Percentiles rank a stretch among this genome's conserved stretches.
Evolutionary conservation across 2,797 vertebrate genomes (phyloP).

Genomic region (Hipposideros larvatus): DNA sequence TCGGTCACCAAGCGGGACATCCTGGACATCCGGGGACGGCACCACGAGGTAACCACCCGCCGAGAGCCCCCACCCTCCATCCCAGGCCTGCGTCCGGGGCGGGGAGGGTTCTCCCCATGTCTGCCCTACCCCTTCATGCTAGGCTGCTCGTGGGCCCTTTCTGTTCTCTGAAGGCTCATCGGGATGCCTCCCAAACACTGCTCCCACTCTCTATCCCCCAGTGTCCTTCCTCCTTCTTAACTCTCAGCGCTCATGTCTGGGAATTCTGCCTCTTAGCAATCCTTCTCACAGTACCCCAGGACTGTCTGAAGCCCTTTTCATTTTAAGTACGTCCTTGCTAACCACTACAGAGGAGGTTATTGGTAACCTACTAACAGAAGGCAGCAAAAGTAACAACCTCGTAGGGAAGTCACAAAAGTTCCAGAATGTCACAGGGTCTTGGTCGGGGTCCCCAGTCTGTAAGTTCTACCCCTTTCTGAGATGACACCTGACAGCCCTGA

Average conservation of each 20-base stretch:
- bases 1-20: constrained; percentile 96
- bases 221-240: background rate
- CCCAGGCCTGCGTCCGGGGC: accelerated
- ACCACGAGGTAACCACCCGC: constrained; percentile 91
- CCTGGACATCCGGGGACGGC: constrained; percentile 93
- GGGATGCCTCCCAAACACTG: background rate
- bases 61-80: background rate
- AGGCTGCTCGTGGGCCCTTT: background rate
- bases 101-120: background rate
- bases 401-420: accelerated
- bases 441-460: background rate
- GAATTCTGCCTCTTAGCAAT: accelerated
- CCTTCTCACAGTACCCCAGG: background rate
- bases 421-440: background rate
- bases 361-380: background rate
- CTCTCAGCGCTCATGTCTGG: background rate
- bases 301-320: background rate
- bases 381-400: no score
- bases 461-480: background rate
- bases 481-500: no score
- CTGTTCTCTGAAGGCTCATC: accelerated
- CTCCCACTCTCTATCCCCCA: no score
- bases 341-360: accelerated
- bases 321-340: accelerated
- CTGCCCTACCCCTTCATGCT: background rate